Evolutionary conservation across 2,888 invertebrate species (phyloP), one percentile per base, ranked within the genome.

Genomic region (Buathra laborator): DNA sequence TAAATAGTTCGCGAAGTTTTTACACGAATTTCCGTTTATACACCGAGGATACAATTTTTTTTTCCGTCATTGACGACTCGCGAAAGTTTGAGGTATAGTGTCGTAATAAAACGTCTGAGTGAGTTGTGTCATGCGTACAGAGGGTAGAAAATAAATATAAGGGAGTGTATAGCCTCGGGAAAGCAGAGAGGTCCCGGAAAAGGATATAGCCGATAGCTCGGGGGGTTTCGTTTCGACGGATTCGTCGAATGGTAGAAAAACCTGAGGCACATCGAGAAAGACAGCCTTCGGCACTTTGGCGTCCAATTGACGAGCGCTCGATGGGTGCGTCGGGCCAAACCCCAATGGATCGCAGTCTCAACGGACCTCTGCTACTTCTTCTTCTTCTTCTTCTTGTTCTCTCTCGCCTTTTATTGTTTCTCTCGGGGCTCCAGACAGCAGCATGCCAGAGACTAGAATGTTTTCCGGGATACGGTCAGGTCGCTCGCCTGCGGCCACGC

Each of bases 371-470:
- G 56, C 16, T 56, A 56, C 72, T 29, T 12, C 16, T 12, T 14
- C 51, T 56, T 66, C 67, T 59, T 14, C 24, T 7, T 24, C 24
- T 53, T 56, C 75, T 71, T 46, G 70, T 16, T 76, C 70, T 68
- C 62, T 68, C 78, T 46, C 83, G 79, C 43, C 70, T 70, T 75
- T 80, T 80, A 80, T 83, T 80, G 83, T 71, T 84, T 80, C 59
- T 59, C 48, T 32, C 59, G 44, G 66, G 64, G 43, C 66, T 56
- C 51, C 46, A 80, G 71, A 66, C 48, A 24, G 56, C 66, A 46
- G 32, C 24, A 29, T 59, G 29, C 59, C 24, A 14, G 59, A 59
- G 59, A 46, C 64, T 53, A 66, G 76, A 76, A 62, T 76, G 66
- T 46, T 84, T 76, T 76, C 51, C 74, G 53, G 43, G 59, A 62